Evolutionary conservation across 2,113 vertebrate species (phyloP).

Genomic region (Eclectus roratus): DNA sequence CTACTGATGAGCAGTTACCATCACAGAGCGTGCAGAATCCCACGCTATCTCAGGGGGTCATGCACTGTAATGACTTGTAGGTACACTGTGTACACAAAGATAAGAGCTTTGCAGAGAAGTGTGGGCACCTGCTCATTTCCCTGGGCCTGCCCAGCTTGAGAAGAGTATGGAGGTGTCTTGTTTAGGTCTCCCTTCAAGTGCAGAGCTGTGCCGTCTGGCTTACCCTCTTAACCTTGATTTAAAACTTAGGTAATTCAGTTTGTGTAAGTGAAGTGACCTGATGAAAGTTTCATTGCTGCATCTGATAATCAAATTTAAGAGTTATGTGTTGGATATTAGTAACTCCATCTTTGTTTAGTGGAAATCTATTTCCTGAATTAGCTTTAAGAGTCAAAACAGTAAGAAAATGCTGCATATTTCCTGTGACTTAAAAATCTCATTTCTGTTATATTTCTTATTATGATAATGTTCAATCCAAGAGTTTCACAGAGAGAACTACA

Average conservation of each 20-base stretch:
- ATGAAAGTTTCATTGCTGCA: neutral
- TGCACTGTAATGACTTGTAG: neutral
- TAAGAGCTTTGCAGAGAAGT: neutral
- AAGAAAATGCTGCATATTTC: constrained; percentile 3
- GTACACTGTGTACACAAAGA: neutral
- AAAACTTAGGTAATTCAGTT: neutral
- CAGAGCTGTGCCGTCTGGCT: neutral
- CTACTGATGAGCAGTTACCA: neutral
- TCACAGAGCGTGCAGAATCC: neutral
- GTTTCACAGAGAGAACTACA: neutral
- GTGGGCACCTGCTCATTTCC: neutral
- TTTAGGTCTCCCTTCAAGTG: neutral
- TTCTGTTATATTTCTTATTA: neutral
- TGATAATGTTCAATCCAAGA: neutral
- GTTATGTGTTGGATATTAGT: neutral
- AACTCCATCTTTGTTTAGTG: neutral
- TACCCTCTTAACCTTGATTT: neutral
- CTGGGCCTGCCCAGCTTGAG: neutral
- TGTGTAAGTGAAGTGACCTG: neutral
- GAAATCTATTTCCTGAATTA: neutral
- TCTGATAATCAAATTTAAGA: neutral
- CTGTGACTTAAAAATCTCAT: neutral
- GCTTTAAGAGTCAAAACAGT: neutral
- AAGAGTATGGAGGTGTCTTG: neutral
- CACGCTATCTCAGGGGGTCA: neutral